Evolutionary conservation across 2,888 invertebrate genomes (phyloP), one percentile per base, ranked within the genome.

Genomic region (Trichogramma dendrolimi): DNA sequence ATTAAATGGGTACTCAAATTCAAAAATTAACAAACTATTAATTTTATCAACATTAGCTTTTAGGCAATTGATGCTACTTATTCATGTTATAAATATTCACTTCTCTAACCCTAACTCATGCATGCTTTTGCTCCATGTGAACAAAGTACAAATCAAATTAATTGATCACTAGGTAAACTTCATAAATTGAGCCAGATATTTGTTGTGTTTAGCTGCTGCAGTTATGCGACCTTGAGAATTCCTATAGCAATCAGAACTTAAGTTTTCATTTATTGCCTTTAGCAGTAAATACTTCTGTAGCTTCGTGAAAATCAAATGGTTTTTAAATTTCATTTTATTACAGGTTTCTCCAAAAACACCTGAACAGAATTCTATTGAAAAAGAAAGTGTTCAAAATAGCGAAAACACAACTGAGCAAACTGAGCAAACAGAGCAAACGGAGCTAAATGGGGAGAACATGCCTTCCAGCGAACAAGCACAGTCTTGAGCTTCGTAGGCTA

Each of bases 381-480:
- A 75, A 69, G 73, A 73, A 74, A 73, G 74, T 77, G 76, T 76
- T 77, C 73, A 77, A 74, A 78, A 76, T 75, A 77, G 71, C 72
- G 78, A 74, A 69, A 78, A 73, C 70, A 68, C 48, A 14, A 48
- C 48, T 48, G 27, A 48, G 11, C 58, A 72, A 67, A 71, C 76
- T 72, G 73, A 75, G 71, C 74, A 74, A 72, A 74, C 73, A 69
- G 73, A 75, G 68, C 74, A 76, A 74, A 74, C 63, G 75, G 78
- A 71, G 71, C 73, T 70, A 71, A 73, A 62, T 67, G 76, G 73
- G 77, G 75, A 78, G 76, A 73, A 68, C 67, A 73, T 73, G 78
- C 77, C 78, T 76, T 74, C 77, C 78, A 75, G 78, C 77, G 72
- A 76, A 78, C 75, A 78, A 75, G 76, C 78, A 74, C 73, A 76